Evolutionary conservation across 1,140 invertebrate genomes (phyloP).

Genomic region (Chelonus insularis): DNA sequence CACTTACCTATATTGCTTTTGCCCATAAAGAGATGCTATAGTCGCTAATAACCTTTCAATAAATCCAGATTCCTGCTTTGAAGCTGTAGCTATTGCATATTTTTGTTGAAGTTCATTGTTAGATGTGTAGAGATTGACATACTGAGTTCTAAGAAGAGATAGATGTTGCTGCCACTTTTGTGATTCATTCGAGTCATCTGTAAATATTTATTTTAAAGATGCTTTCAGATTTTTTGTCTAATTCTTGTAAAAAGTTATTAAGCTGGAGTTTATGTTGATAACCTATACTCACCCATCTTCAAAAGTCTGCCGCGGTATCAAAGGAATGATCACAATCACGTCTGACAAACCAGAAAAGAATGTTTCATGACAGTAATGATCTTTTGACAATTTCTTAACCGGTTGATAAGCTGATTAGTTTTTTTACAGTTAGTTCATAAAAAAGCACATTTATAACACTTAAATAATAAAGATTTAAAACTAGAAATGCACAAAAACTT

Average conservation of each 20-base stretch:
- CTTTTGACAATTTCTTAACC: conserved; percentile 8
- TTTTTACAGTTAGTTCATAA: too few relatives aligned
- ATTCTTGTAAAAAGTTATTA: background rate
- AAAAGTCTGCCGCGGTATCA: background rate
- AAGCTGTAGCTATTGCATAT: conserved; percentile 74
- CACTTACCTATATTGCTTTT: conserved; percentile 72
- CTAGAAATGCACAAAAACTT: too few relatives aligned
- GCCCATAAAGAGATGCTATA: conserved; percentile 78
- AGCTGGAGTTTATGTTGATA: too few relatives aligned
- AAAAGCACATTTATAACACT: too few relatives aligned
- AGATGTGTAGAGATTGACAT: conserved; percentile 84
- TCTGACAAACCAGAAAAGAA: conserved; percentile 5
- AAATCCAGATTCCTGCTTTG: conserved; percentile 72
- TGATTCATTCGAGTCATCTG: conserved; percentile 48
- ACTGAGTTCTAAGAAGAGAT: conserved; percentile 83
- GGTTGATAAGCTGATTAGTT: conserved; percentile 16
- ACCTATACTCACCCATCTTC: conserved; percentile 27
- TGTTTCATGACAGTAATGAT: conserved; percentile 31
- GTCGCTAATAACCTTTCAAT: conserved; percentile 77
- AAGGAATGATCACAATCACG: conserved; percentile 10
- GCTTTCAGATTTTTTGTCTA: background rate
- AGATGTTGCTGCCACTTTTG: conserved; percentile 86
- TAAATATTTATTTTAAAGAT: conserved; percentile 19
- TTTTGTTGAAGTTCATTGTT: conserved; percentile 82
- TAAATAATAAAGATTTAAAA: too few relatives aligned